Percentiles rank a stretch among this genome's conserved stretches.
Evolutionary conservation across 2,888 invertebrate genomes (phyloP).

Genomic region (Tetrapedia diversipes): DNA sequence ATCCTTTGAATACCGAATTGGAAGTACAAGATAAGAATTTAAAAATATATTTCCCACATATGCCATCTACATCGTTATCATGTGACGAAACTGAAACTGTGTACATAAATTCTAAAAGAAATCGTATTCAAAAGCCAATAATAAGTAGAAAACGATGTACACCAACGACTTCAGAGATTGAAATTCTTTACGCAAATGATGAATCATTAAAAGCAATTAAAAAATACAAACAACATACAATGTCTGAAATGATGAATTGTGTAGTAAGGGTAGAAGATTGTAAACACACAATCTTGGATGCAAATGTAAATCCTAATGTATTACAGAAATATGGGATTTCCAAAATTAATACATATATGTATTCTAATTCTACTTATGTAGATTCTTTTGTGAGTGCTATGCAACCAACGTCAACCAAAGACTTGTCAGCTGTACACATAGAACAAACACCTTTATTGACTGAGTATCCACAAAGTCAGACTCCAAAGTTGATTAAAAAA

Average conservation of each 20-base stretch:
- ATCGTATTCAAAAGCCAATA: conserved; percentile 28
- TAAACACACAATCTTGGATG: conserved; percentile 71
- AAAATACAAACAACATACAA: conserved; percentile 33
- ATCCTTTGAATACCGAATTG: conserved; percentile 5
- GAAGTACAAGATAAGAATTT: conserved; percentile 26
- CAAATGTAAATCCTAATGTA: conserved; percentile 60
- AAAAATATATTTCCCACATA: neutral
- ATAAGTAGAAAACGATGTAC: conserved; percentile 19
- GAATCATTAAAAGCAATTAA: conserved; percentile 8
- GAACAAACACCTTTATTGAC: neutral
- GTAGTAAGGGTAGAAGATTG: conserved; percentile 76
- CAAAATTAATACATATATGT: conserved; percentile 58
- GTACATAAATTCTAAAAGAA: conserved; percentile 19
- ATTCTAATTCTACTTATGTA: neutral
- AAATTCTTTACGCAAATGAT: neutral
- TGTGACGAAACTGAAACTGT: conserved; percentile 21
- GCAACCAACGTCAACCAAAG: conserved; percentile 27
- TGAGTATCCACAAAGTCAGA: neutral
- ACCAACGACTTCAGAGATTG: neutral
- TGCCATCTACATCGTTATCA: neutral
- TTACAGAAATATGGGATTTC: conserved; percentile 72
- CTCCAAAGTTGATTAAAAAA: neutral
- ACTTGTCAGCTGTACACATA: neutral
- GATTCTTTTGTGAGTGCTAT: neutral
- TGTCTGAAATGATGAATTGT: conserved; percentile 75